Evolutionary conservation across 1,140 invertebrate genomes (phyloP).

Genomic region (Helicoverpa armigera): DNA sequence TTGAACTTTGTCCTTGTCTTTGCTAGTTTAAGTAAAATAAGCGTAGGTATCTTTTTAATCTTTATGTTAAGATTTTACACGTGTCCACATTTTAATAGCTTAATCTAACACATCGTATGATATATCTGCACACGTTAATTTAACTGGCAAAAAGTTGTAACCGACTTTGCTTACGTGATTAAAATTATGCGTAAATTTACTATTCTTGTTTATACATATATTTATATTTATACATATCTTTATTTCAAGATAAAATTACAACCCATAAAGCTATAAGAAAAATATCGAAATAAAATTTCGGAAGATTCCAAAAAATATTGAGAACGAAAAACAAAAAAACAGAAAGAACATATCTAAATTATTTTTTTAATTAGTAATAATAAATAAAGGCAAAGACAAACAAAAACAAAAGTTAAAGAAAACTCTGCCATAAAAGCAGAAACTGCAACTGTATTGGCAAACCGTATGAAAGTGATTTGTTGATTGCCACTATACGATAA

Average conservation of each 20-base stretch:
- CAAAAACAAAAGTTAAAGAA: neutral
- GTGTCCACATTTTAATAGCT: neutral
- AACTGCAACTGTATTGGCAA: neutral
- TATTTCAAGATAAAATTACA: too few relatives aligned
- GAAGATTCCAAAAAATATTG: neutral
- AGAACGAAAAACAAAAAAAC: neutral
- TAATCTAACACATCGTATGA: too few relatives aligned
- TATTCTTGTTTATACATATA: too few relatives aligned
- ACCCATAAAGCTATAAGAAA: too few relatives aligned
- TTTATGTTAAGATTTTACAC: neutral
- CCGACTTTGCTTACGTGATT: too few relatives aligned
- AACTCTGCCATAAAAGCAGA: neutral
- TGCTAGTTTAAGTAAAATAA: neutral
- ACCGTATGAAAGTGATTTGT: neutral
- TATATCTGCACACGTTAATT: too few relatives aligned
- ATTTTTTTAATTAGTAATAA: too few relatives aligned
- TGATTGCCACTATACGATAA: neutral
- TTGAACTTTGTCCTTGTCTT: neutral
- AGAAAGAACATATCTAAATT: too few relatives aligned
- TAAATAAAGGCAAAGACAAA: neutral
- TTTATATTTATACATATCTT: too few relatives aligned
- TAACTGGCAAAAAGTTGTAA: too few relatives aligned
- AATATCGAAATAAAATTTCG: too few relatives aligned
- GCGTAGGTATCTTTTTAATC: neutral
- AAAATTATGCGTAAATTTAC: too few relatives aligned